A percentile compares a stretch with the other conserved stretches of the same genome.
These are phyloP conservation scores for Nymphicus hollandicus DNA, from an alignment of 2,113 vertebrate genomes.

Conservation along the genomic window DNA sequence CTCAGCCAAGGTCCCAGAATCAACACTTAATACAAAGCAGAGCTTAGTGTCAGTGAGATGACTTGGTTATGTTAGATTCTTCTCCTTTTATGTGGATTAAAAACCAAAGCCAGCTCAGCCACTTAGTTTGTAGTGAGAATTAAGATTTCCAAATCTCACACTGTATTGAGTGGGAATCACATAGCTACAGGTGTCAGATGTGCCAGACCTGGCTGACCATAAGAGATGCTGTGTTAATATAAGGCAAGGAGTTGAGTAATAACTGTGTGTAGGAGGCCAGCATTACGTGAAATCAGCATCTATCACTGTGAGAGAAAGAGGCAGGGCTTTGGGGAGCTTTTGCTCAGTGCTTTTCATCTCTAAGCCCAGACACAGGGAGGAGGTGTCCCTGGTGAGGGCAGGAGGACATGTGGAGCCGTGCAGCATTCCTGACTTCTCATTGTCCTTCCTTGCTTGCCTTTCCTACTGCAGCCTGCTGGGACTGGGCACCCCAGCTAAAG, in stretches of 20 bases:
- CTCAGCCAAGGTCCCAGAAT: neutral
- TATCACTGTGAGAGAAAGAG: neutral
- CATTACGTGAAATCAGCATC: neutral
- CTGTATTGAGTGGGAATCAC: neutral
- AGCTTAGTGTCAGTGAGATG: neutral
- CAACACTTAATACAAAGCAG: neutral
- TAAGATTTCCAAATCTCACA: neutral
- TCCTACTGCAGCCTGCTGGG: neutral
- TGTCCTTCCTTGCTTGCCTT: neutral
- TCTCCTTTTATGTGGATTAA: neutral
- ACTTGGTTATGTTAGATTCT: neutral
- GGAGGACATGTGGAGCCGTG: rapidly evolving
- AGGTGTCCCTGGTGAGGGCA: neutral
- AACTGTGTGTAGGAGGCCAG: neutral
- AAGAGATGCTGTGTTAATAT: neutral
- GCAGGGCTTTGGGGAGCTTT: neutral
- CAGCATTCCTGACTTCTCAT: neutral
- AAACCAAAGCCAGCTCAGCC: neutral
- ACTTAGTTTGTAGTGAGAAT: neutral
- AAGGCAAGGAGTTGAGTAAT: neutral
- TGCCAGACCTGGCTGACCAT: neutral
- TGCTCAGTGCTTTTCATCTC: neutral
- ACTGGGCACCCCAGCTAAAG: neutral
- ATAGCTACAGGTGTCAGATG: neutral
- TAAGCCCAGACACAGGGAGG: neutral